These are phyloP conservation scores for Lophochroa leadbeateri DNA, from an alignment of 2,113 vertebrate genomes.

Conservation along the genomic window DNA sequence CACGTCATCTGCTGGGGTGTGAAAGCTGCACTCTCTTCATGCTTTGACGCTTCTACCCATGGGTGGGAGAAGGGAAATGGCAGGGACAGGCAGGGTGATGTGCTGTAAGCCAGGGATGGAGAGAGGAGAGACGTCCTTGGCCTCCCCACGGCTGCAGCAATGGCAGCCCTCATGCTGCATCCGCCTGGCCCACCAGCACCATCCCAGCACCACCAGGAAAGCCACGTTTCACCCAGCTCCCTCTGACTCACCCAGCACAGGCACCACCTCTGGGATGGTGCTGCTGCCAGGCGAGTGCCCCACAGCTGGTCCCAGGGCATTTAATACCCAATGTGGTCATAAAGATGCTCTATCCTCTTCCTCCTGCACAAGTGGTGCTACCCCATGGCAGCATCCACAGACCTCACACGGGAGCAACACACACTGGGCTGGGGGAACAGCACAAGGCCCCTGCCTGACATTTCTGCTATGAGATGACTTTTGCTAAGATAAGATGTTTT, in stretches of 20 bases:
- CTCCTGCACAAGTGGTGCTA: neutral
- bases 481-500: neutral
- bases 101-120: neutral
- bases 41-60: neutral
- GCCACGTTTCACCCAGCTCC: neutral
- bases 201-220: neutral
- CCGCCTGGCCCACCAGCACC: rapidly evolving
- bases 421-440: rapidly evolving
- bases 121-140: rapidly evolving
- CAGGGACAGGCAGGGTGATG: neutral
- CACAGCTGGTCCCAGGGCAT: neutral
- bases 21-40: neutral
- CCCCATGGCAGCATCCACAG: neutral
- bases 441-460: neutral
- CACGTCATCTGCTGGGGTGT: rapidly evolving
- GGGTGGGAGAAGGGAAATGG: neutral
- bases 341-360: neutral
- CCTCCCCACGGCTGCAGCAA: neutral
- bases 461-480: neutral
- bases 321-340: neutral
- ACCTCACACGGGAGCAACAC: rapidly evolving
- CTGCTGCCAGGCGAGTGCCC: rapidly evolving
- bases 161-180: neutral
- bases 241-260: neutral
- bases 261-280: rapidly evolving